Evolutionary conservation across 1,140 invertebrate species (phyloP), one percentile per base, ranked within the genome.

Genomic region (Drosophila teissieri): DNA sequence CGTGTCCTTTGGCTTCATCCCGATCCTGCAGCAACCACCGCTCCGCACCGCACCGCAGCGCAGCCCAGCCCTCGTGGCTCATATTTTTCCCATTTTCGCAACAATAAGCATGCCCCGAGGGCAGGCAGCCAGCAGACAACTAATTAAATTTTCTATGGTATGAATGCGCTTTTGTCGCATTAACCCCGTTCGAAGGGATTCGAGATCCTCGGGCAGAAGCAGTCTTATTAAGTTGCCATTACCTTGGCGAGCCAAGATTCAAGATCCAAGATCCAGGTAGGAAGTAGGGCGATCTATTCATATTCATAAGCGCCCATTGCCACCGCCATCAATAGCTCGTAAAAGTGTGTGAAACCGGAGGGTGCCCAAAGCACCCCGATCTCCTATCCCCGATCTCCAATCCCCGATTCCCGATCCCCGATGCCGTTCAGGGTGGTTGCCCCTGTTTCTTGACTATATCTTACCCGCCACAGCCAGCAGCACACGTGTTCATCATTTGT

Each of bases 291-390:
- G 62, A 24, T 15, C 62, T 84, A 84, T 84, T 84, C 77, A 84
- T 84, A 84, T 84, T 84, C 80, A 84, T 84, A 85, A 84, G 80
- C 72, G 80, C 72, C 69, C 80, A 80, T 84, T 84, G 78, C 78
- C 80, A 84, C 76, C 69, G 81, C 80, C 80, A 84, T 85, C 80
- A 84, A 84, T 84, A 83, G 80, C 75, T 83, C 80, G 76, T 83
- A 84, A 83, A 83, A 80, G 80, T 84, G 76, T 84, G 80, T 84
- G 76, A 84, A 85, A 85, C 61, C 70, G 81, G 15, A 68, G 61
- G 80, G 80, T 80, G 80, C 80, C 19, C 31, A 27, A 42, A 42
- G 61, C 67, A 44, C 40, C 53, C 36, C 54, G 44, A 69, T 34
- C 65, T 19, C 22, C 19, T 17, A 73, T 49, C 40, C 53, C 36